A percentile compares a stretch with the other conserved stretches of the same genome.
phyloP scores from a whole-genome alignment of 2,797 vertebrate genomes.

The Todus mexicanus region DNA sequence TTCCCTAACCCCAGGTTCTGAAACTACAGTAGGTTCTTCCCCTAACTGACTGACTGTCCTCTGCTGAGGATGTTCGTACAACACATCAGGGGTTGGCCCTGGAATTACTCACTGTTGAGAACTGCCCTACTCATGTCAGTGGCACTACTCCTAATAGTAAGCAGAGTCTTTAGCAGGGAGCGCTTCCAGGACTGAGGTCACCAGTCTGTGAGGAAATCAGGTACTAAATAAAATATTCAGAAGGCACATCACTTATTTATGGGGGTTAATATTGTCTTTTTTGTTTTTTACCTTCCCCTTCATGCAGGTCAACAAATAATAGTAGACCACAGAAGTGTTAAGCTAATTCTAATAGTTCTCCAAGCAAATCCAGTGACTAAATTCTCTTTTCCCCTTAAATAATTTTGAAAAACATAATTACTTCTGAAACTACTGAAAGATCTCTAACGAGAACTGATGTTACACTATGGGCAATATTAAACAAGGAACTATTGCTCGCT shows the following conservation, averaged over 20 bases:
- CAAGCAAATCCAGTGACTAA: background rate
- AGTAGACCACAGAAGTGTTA: background rate
- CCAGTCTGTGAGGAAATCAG: background rate
- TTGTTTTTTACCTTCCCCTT: background rate
- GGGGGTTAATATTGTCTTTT: conserved; percentile 23
- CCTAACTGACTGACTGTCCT: background rate
- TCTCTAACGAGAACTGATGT: conserved; percentile 60
- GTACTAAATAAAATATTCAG: conserved; percentile 36
- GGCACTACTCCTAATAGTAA: background rate
- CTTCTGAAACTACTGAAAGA: conserved; percentile 46
- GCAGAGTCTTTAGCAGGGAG: background rate
- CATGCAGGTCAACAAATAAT: conserved; percentile 13
- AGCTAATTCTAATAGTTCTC: conserved; percentile 3
- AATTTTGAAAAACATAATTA: conserved; percentile 57
- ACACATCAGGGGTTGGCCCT: background rate
- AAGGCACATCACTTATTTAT: conserved; percentile 6
- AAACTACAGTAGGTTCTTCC: background rate
- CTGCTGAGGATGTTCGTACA: background rate
- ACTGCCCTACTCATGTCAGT: background rate
- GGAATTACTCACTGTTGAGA: background rate
- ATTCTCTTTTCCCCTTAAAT: conserved; percentile 51
- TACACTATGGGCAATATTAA: conserved; percentile 59
- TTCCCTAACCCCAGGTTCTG: background rate
- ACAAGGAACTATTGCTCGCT: conserved; percentile 53
- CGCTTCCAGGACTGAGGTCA: background rate